Conservation (phyloP, 2,113 vertebrate genomes). For the Plectropomus leopardus region DNA sequence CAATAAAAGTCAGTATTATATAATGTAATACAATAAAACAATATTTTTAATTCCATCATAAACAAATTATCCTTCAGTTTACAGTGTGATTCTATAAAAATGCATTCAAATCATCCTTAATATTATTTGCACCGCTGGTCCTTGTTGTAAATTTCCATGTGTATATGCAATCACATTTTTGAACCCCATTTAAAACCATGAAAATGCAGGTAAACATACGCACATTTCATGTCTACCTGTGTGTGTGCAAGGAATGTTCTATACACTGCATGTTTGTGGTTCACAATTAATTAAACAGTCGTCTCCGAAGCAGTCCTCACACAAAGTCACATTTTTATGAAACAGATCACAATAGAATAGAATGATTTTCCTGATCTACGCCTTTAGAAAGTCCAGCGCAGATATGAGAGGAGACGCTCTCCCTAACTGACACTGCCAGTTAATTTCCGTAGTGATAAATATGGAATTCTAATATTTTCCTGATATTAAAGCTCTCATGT, state of each 20-base stretch:
- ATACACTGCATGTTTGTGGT: background rate
- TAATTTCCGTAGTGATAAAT: conserved; percentile 51
- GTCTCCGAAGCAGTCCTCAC: background rate
- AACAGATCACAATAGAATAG: background rate
- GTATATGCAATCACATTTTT: conserved; percentile 25
- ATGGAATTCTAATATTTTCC: conserved; percentile 45
- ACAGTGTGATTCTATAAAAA: background rate
- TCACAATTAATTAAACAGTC: background rate
- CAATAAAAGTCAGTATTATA: no score
- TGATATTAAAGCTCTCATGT: conserved; percentile 38
- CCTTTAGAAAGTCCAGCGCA: conserved; percentile 6
- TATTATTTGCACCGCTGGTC: conserved; percentile 7
- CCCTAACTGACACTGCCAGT: background rate
- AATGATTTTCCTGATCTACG: background rate
- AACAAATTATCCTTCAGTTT: conserved; percentile 17
- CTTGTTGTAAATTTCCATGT: conserved; percentile 30
- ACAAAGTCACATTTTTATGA: background rate
- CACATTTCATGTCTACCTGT: background rate
- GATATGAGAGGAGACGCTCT: background rate
- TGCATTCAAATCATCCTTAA: conserved; percentile 11
- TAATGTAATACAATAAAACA: no score
- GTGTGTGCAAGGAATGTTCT: background rate
- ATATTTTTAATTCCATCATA: conserved; percentile 24
- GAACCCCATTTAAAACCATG: background rate
- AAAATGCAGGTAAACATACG: conserved; percentile 4